These are phyloP conservation scores for Steinernema feltiae DNA, from an alignment of 1,140 invertebrate genomes.

Conservation along the genomic window DNA sequence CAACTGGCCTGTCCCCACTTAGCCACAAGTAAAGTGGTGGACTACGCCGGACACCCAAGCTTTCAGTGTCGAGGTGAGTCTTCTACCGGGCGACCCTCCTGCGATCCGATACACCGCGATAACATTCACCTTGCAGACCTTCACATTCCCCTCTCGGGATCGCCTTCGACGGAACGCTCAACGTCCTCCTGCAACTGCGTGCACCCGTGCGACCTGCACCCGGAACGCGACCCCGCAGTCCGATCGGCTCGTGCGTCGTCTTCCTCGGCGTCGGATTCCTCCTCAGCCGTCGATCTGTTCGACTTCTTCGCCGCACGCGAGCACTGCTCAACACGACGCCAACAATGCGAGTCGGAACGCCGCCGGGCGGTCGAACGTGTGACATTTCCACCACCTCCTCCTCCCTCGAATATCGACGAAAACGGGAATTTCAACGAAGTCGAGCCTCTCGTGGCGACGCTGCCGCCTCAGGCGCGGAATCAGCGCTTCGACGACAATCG, in stretches of 20 bases:
- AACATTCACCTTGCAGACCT: constrained; percentile 38
- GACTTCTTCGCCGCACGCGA: constrained; percentile 46
- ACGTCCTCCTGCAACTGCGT: constrained; percentile 39
- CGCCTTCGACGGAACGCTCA: background rate
- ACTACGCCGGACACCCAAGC: constrained; percentile 54
- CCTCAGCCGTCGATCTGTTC: constrained; percentile 16
- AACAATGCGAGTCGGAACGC: constrained; percentile 22
- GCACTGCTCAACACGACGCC: constrained; percentile 36
- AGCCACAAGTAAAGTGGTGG: constrained; percentile 48
- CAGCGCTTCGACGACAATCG: background rate
- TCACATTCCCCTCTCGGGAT: constrained; percentile 35
- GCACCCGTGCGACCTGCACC: constrained; percentile 46
- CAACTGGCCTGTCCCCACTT: constrained; percentile 56
- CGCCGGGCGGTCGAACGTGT: background rate
- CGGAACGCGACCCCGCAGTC: background rate
- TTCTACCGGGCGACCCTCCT: too few relatives aligned
- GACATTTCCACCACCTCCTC: too few relatives aligned
- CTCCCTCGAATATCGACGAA: too few relatives aligned
- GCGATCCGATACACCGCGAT: too few relatives aligned
- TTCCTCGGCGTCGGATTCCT: background rate
- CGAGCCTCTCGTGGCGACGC: background rate
- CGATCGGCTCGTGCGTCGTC: constrained; percentile 5
- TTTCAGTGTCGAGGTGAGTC: constrained; percentile 54
- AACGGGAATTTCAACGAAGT: background rate
- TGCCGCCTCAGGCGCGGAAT: background rate